Percentiles rank a stretch among this genome's conserved stretches.
phyloP scores from a whole-genome alignment of 2,888 invertebrate genomes.

The Drosophila testacea region DNA sequence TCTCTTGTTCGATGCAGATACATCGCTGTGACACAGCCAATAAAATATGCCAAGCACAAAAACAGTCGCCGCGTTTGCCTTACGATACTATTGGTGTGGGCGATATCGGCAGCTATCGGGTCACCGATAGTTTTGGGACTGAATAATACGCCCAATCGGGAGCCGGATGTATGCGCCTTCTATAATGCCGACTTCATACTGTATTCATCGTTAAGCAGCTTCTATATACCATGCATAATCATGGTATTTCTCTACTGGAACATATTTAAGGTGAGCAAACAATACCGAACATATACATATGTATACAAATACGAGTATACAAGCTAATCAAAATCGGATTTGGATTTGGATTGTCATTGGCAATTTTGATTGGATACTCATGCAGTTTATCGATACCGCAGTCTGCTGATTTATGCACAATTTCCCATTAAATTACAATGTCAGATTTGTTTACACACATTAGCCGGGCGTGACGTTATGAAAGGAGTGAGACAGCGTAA shows the following conservation, averaged over 20 bases:
- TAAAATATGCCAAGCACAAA: constrained; percentile 99
- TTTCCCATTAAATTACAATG: constrained; percentile 43
- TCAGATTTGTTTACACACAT: constrained; percentile 43
- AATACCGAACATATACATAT: background rate
- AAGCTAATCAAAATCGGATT: constrained; percentile 68
- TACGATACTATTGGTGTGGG: constrained; percentile 98
- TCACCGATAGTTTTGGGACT: constrained; percentile 98
- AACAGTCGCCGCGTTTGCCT: constrained; percentile 97
- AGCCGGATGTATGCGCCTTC: constrained; percentile 95
- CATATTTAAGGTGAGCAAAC: constrained; percentile 93
- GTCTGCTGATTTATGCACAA: constrained; percentile 63
- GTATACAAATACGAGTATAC: background rate
- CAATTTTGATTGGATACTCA: constrained; percentile 11
- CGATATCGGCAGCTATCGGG: constrained; percentile 97
- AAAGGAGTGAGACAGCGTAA: background rate
- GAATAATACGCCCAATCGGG: constrained; percentile 95
- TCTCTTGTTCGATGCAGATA: constrained; percentile 89
- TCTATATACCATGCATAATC: constrained; percentile 99
- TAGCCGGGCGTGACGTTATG: constrained; percentile 9
- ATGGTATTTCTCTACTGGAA: constrained; percentile 99
- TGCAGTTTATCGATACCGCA: constrained; percentile 8
- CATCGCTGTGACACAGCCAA: constrained; percentile 99
- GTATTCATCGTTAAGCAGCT: constrained; percentile 98
- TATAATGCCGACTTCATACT: constrained; percentile 99
- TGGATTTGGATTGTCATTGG: constrained; percentile 4